Conservation (phyloP, 2,797 vertebrate genomes). For the Girardinus metallicus region DNA sequence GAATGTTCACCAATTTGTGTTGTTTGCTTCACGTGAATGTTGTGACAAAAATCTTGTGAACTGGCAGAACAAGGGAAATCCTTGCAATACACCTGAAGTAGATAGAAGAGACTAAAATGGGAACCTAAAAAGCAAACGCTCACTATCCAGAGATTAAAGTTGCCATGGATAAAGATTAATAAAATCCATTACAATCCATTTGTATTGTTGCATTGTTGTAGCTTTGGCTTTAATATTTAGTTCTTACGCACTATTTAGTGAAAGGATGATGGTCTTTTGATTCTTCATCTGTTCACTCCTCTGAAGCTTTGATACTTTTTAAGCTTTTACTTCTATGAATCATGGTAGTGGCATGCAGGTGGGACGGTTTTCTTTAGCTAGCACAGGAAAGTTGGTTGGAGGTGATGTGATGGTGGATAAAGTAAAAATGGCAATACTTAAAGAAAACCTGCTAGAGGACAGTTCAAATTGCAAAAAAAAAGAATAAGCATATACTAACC, state of each 20-base stretch:
- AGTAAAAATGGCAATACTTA: neutral
- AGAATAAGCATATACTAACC: too few species aligned
- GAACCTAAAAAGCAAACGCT: neutral
- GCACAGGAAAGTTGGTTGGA: neutral
- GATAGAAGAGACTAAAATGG: neutral
- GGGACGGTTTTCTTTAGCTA: neutral
- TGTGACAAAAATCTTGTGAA: conserved; percentile 21
- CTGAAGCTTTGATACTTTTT: neutral
- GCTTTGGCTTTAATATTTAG: neutral
- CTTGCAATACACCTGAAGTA: neutral
- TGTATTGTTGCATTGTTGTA: too few species aligned
- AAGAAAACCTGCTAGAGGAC: neutral
- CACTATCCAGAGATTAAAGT: neutral
- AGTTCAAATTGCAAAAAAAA: too few species aligned
- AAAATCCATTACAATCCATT: neutral
- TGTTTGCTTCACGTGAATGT: conserved; percentile 7
- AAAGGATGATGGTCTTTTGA: neutral
- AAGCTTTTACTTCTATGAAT: neutral
- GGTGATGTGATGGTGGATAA: neutral
- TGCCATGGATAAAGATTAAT: neutral
- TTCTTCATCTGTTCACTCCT: neutral
- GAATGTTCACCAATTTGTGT: neutral
- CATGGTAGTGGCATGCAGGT: neutral
- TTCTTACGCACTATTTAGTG: neutral
- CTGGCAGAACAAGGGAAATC: neutral